Evolutionary conservation across 2,888 invertebrate genomes (phyloP), one percentile per base, ranked within the genome.

Genomic region (Xestia xanthographa): DNA sequence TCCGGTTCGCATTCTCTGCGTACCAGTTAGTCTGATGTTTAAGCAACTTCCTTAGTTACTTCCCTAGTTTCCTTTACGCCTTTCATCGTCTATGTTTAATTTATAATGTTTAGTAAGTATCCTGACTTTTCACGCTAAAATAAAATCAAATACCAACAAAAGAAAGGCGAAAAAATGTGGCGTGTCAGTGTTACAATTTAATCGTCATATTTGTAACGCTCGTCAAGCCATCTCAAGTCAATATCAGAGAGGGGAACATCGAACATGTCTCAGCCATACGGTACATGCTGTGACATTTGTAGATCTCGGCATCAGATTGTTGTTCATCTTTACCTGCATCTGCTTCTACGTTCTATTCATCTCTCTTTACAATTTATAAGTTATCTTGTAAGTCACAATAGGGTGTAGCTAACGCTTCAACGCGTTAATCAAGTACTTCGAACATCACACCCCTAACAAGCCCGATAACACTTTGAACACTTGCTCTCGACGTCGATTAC

Each of bases 131-230:
- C 17, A 6, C 14, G 38, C 12, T 63, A 8, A 22, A 26, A 45
- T n/a, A 22, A 66, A 74, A 38, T 41, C 9, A 1, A 38, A 66
- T 20, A 29, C n/a, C 22, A 48, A 66, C 4, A 38, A 63, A 53
- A 74, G 62, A 74, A 56, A 12, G 26, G 34, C 29, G 71, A 72
- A 41, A 62, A 66, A 85, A 79, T n/a, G 73, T 68, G 75, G 53
- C 72, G 29, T 41, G 8, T 12, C 17, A 50, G 63, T 68, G n/a
- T 56, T 43, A 65, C 72, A 63, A 53, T 48, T 58, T 86, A 77
- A 85, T 79, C 81, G 75, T 70, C 73, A 69, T 67, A 81, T 81
- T 76, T 84, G 50, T 72, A 80, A 76, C 84, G 71, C 26, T 72
- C 75, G 70, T 75, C 77, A 66, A 79, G 70, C 69, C 69, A 75